Evolutionary conservation across 2,888 invertebrate species (phyloP), one percentile per base, ranked within the genome.

Genomic region (Linnaemya vulpina): DNA sequence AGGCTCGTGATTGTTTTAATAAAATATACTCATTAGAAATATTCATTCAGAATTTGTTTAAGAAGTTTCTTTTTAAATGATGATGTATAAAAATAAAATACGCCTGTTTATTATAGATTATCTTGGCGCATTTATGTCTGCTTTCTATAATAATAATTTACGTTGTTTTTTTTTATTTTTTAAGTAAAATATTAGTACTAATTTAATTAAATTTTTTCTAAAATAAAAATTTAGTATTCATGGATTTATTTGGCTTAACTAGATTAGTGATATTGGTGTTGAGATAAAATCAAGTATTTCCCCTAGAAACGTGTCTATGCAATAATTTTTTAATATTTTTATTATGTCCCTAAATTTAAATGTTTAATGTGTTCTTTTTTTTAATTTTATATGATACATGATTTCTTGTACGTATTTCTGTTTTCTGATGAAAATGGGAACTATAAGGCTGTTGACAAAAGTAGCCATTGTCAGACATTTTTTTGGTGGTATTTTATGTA

Each of bases 21-120:
- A 40, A 43, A 71, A 70, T 17, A 5, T 71, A n/a, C 43, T 58
- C 46, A 30, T 58, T 43, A 17, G 53, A 43, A 71, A 43, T 63
- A 40, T 75, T 53, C 30, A 75, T 63, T 63, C 13, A 53, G n/a
- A 40, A 63, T 30, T 17, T 49, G 51, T 51, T 51, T 74, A 11
- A 60, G 15, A 49, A 55, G 46, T 46, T 51, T 74, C 15, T 22
- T 62, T 51, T 22, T 38, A 38, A 22, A 22, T 46, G 51, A 17
- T 35, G 17, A 67, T 49, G 46, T 5, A 49, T 49, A 17, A 17
- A 67, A 17, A 40, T 17, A 7, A 5, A 35, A 13, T 10, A 0
- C 25, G 22, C 8, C 17, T 22, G 15, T 51, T 67, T 9, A 35
- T 22, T 25, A 9, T 55, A 25, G 55, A 25, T 55, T 40, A n/a